Evolutionary conservation across 2,113 vertebrate genomes (phyloP).

Genomic region (Xenotilapia flavipinnis): DNA sequence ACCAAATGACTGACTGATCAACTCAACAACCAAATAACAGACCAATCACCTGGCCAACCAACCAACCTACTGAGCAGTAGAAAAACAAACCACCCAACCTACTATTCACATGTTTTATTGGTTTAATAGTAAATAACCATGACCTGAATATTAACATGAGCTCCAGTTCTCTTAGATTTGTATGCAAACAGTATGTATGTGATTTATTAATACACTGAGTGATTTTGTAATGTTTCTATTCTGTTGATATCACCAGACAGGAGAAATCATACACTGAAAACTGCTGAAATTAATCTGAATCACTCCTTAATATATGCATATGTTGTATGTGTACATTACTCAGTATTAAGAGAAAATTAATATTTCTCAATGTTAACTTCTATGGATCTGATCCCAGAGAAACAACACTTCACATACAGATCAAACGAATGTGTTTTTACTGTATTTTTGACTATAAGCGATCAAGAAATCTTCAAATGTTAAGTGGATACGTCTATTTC

Average conservation of each 20-base stretch:
- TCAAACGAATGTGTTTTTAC: background rate
- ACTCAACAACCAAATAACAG: background rate
- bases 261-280: background rate
- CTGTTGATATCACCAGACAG: background rate
- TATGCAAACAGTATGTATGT: background rate
- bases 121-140: background rate
- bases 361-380: background rate
- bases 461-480: background rate
- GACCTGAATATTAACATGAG: background rate
- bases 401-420: background rate
- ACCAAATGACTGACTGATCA: background rate
- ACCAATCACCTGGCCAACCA: background rate
- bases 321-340: background rate
- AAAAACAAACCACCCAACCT: background rate
- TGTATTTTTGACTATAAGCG: background rate
- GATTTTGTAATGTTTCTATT: background rate
- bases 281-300: background rate
- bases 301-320: background rate
- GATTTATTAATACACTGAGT: background rate
- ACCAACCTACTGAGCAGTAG: background rate
- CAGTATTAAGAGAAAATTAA: background rate
- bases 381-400: background rate
- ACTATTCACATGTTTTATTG: background rate
- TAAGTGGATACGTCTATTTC: background rate
- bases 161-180: background rate